Evolutionary conservation across 2,113 vertebrate genomes (phyloP).

Genomic region (Tragelaphus scriptus): DNA sequence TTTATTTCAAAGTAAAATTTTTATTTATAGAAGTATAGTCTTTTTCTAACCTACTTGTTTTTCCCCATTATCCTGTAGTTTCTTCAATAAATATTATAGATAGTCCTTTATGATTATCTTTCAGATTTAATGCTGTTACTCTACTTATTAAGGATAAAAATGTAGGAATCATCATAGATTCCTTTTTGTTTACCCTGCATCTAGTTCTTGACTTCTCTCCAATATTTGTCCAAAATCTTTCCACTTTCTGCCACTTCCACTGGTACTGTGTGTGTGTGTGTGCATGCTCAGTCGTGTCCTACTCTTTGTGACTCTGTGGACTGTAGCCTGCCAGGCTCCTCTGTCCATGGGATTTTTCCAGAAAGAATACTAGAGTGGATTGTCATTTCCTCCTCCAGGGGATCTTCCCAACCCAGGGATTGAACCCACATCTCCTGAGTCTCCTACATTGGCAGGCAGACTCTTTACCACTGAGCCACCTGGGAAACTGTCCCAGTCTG

Average conservation of each 20-base stretch:
- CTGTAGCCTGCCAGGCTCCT: background rate
- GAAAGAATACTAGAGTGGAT: background rate
- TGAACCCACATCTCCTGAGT: fast-evolving
- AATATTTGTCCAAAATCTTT: background rate
- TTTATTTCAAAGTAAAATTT: background rate
- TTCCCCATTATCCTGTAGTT: background rate
- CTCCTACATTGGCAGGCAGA: background rate
- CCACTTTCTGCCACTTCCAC: background rate
- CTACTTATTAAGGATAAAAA: background rate
- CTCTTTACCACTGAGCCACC: background rate
- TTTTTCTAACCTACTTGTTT: background rate
- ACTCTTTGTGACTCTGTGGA: background rate
- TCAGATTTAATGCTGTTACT: background rate
- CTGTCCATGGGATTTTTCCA: background rate
- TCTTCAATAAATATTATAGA: background rate
- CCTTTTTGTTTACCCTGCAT: background rate
- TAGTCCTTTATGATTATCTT: background rate
- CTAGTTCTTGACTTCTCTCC: background rate
- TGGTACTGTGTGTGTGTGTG: background rate
- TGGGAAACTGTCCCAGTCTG: background rate
- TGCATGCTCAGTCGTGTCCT: fast-evolving
- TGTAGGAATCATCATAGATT: background rate
- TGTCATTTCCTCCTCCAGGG: background rate
- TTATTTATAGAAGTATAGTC: background rate
- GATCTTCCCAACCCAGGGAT: background rate